Percentiles rank a stretch among this genome's conserved stretches.
phyloP scores from a whole-genome alignment of 2,797 vertebrate species.

The Acipenser oxyrinchus region DNA sequence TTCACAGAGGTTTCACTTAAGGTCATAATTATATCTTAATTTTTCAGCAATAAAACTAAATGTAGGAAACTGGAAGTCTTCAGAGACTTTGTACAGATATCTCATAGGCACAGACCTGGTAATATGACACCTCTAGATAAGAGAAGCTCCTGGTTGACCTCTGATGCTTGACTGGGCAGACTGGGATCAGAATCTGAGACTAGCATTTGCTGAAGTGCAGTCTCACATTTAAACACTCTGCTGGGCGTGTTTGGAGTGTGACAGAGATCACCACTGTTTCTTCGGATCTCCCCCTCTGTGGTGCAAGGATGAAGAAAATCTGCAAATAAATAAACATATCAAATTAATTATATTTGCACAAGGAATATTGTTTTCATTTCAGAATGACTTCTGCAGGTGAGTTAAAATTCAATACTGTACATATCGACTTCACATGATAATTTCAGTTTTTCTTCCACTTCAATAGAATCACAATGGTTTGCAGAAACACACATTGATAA shows the following conservation, averaged over 20 bases:
- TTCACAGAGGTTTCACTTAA: no score
- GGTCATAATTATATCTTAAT: no score
- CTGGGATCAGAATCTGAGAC: slow-evolving; percentile 20
- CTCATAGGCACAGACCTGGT: slow-evolving; percentile 50
- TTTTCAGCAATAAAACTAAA: no score
- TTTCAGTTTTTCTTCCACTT: no score
- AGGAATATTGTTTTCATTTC: neutral
- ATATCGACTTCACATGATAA: no score
- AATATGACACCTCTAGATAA: slow-evolving; percentile 57
- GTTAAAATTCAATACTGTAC: no score
- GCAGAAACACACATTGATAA: no score
- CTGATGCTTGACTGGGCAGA: slow-evolving; percentile 47
- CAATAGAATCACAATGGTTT: no score
- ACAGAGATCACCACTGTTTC: slow-evolving; percentile 37
- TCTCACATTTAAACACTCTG: slow-evolving; percentile 20
- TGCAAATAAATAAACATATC: slow-evolving; percentile 7
- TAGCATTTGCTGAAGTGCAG: slow-evolving; percentile 17
- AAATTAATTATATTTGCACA: neutral
- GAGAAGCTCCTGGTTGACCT: slow-evolving; percentile 61
- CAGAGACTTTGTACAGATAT: no score
- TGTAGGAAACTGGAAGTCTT: neutral
- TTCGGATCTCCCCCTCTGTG: slow-evolving; percentile 30
- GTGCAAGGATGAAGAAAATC: slow-evolving; percentile 41
- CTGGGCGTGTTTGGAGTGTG: slow-evolving; percentile 35
- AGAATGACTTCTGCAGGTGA: neutral